phyloP scores from a whole-genome alignment of 2,797 vertebrate genomes.

The Sebastes steindachneri region DNA sequence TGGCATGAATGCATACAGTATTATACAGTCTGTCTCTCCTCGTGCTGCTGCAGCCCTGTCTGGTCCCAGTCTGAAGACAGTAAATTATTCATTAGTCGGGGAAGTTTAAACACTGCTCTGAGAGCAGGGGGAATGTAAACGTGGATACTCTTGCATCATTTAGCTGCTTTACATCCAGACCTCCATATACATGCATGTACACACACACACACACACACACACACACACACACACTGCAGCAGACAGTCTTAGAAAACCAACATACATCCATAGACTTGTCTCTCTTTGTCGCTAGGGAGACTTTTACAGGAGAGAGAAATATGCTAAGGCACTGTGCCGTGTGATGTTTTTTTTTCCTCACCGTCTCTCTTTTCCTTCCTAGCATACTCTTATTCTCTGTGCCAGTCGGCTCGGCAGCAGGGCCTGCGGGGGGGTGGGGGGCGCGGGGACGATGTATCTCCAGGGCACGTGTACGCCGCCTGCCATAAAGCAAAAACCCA shows the following conservation, averaged over 20 bases:
- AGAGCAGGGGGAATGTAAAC: constrained; percentile 53
- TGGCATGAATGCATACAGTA: constrained; percentile 1
- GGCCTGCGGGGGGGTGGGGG: constrained; percentile 10
- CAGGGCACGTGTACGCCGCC: constrained; percentile 27
- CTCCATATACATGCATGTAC: constrained; percentile 6
- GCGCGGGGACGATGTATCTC: constrained; percentile 19
- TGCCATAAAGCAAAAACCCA: constrained; percentile 54
- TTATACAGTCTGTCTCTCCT: constrained; percentile 2
- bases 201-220: neutral
- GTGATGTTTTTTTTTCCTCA: constrained; percentile 13
- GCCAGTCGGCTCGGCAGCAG: constrained; percentile 32
- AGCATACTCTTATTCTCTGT: constrained; percentile 11
- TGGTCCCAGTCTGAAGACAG: constrained; percentile 46
- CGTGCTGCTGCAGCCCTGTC: constrained; percentile 39
- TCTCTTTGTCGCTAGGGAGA: constrained; percentile 27
- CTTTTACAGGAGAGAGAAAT: constrained; percentile 27
- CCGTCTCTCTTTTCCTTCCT: neutral
- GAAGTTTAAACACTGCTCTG: constrained; percentile 61
- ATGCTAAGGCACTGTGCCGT: constrained; percentile 9
- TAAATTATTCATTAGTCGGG: constrained; percentile 70
- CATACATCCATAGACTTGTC: constrained; percentile 12
- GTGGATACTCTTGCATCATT: constrained; percentile 64
- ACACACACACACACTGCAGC: neutral
- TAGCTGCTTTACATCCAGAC: constrained; percentile 39
- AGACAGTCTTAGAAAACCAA: constrained; percentile 14